phyloP scores from a whole-genome alignment of 2,888 invertebrate species.

The Orgyia antiqua region DNA sequence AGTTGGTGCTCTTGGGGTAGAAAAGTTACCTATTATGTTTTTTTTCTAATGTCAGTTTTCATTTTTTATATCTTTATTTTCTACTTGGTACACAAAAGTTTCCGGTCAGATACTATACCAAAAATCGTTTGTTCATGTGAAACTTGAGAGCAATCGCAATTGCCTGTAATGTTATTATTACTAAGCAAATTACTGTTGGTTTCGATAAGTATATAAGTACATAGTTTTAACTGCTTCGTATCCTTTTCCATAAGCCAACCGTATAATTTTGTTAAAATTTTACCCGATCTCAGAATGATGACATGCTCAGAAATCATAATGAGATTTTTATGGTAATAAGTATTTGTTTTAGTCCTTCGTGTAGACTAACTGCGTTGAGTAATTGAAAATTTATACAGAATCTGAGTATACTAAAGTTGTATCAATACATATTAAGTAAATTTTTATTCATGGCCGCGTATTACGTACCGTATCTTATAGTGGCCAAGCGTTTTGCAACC shows the following conservation, averaged over 20 bases:
- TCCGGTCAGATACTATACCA: constrained; percentile 4
- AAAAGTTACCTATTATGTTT: no score
- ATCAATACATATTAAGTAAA: no score
- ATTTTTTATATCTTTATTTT: no score
- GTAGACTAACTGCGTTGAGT: constrained; percentile 5
- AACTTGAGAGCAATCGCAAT: constrained; percentile 39
- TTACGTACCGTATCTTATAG: no score
- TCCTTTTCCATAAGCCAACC: constrained; percentile 11
- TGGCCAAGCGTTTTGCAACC: no score
- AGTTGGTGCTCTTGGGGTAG: no score
- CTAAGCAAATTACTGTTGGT: constrained; percentile 49
- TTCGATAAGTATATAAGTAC: constrained; percentile 34
- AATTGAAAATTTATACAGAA: constrained; percentile 21
- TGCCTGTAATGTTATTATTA: constrained; percentile 34
- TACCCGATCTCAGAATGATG: constrained; percentile 7
- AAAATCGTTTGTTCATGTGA: constrained; percentile 41
- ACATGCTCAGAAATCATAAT: constrained; percentile 18
- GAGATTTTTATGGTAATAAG: constrained; percentile 11
- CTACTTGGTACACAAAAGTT: no score
- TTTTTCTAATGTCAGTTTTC: no score
- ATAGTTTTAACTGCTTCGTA: constrained; percentile 26
- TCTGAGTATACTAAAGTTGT: no score
- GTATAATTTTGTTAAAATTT: constrained; percentile 28
- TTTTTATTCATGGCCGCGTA: no score
- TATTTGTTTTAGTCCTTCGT: constrained; percentile 20